Base-by-base conservation (phyloP, 1,140 invertebrate species). In the Aphelenchoides avenae region DNA sequence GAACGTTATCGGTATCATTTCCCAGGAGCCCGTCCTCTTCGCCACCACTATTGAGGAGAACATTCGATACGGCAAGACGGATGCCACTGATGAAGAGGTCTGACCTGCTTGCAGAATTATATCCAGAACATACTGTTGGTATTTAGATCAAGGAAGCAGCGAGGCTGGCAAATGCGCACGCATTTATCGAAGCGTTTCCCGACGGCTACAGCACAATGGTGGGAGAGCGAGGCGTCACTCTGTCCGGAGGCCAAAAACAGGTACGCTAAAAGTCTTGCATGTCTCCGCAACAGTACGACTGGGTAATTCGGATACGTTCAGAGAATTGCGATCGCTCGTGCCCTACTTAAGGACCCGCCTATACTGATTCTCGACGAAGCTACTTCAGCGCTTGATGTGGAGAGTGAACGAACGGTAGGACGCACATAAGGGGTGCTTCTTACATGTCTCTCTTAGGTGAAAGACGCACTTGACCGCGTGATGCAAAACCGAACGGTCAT, bases 231-330 rank as follows among this genome's bases (percentile, higher is more conserved):
- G 90, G 90, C 1, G 83, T 85, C n/a, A 86, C 89, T 34, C 80
- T 94, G 22, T 90, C 88, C 52, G 91, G 91, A 5, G 92, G 92
- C 13, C 92, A 97, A 80, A 97, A 96, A 73, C 94, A 98, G 78
- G 82, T 93, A 47, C 27, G 13, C 2, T 34, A 30, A 18, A 6
- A 9, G 2, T 3, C 6, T 1, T 13, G 5, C n/a, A 47, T 33
- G 6, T n/a, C 24, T 3, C 5, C 5, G 3, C 7, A 18, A 31
- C 13, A 5, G 5, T 13, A 6, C n/a, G n/a, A n/a, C n/a, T n/a
- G n/a, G n/a, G n/a, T n/a, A n/a, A n/a, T n/a, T n/a, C n/a, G n/a
- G n/a, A n/a, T n/a, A n/a, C n/a, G n/a, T n/a, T 46, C 7, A 30
- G 63, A 69, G 72, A 44, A 77, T 82, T 30, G 79, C 79, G 27